phyloP scores from a whole-genome alignment of 1,140 invertebrate species.

The Drosophila ironensis region DNA sequence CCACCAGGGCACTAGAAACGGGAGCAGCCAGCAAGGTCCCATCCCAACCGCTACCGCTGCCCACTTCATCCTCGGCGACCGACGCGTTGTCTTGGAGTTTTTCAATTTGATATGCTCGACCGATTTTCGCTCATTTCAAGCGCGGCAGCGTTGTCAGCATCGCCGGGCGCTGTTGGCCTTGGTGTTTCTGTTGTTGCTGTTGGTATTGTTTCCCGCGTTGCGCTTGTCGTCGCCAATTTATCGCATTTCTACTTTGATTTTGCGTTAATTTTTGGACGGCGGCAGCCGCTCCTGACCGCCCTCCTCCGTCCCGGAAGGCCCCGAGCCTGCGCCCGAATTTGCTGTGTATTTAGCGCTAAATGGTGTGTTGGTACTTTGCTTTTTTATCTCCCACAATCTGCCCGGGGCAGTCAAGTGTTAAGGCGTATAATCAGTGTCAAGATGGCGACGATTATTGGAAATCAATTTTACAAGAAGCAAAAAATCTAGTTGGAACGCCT shows the following conservation, averaged over 20 bases:
- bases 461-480: slow-evolving; percentile 53
- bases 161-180: slow-evolving; percentile 9
- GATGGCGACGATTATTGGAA: slow-evolving; percentile 52
- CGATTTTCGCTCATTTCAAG: slow-evolving; percentile 78
- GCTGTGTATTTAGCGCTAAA: slow-evolving; percentile 66
- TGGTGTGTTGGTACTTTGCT: slow-evolving; percentile 58
- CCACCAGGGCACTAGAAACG: not conserved
- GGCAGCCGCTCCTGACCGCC: not conserved
- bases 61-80: not conserved
- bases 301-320: not conserved
- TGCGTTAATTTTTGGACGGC: slow-evolving; percentile 76
- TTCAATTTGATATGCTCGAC: slow-evolving; percentile 79
- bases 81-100: slow-evolving; percentile 69
- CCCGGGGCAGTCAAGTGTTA: slow-evolving; percentile 59
- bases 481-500: slow-evolving; percentile 15
- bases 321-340: not conserved
- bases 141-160: slow-evolving; percentile 47
- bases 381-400: slow-evolving; percentile 29
- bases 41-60: not conserved
- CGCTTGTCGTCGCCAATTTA: slow-evolving; percentile 77
- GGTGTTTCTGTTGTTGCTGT: slow-evolving; percentile 29
- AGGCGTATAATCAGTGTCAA: slow-evolving; percentile 66
- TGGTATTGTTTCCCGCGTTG: slow-evolving; percentile 56
- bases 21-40: slow-evolving; percentile 4
- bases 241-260: slow-evolving; percentile 80